Base-by-base conservation (phyloP, 2,888 invertebrate genomes). In the Crossocerus cetratus region DNA sequence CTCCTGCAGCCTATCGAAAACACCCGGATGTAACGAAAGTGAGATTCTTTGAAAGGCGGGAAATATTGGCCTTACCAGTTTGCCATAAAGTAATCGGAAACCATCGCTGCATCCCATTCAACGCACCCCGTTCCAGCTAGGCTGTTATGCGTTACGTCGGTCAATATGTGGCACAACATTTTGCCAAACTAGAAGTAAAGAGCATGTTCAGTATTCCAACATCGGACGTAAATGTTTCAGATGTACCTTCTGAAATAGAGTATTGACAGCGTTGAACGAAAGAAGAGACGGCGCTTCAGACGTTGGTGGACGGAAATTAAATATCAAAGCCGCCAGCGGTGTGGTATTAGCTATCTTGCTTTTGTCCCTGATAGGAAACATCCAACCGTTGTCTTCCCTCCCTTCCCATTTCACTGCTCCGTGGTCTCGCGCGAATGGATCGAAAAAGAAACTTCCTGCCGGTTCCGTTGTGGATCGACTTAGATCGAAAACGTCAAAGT, bases 81-180 rank as follows among this genome's bases (percentile, higher is more conserved):
- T 0, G 93, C 92, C 93, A 99, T 93, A 65, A 99, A 96, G 83
- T 96, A 93, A 0, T 96, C 95, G 73, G 95, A 94, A 0, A 97
- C 93, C 86, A 96, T 95, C 0, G 96, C 94, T 0, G 97, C 96
- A 90, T 99, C 99, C 97, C 97, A 98, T 91, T 99, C 99, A 0
- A 98, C 93, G 88, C 96, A 96, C 0, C 95, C 94, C 21, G 96
- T 91, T 0, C 98, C 98, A 2, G 97, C 94, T 0, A 97, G 93
- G 88, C 98, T 97, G 0, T 95, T 93, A 89, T 96, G 97, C 16
- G 95, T 94, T 0, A 95, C 94, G 85, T 93, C 94, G 0, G 97
- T 96, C 43, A 99, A 91, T 76, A 98, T 90, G 90, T 97, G 96
- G 81, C 98, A 97, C 56, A 99, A 91, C 0, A 95, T 93, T 80